A percentile compares a stretch with the other conserved stretches of the same genome.
Conservation (phyloP, 2,797 vertebrate genomes). For the Malurus leucopterus region DNA sequence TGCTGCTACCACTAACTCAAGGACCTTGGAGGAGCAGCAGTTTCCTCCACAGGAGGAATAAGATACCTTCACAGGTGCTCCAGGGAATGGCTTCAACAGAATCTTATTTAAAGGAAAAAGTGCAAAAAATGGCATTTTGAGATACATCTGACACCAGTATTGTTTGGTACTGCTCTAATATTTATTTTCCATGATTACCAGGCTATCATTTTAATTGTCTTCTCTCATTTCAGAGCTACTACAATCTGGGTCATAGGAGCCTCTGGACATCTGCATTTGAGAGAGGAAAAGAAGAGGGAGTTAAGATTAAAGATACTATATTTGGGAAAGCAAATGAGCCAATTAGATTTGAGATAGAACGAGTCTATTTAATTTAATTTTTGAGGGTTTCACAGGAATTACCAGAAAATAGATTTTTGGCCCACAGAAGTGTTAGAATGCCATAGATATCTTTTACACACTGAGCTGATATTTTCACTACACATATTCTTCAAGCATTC, state of each 20-base stretch:
- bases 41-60: background rate
- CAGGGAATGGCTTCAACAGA: background rate
- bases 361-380: background rate
- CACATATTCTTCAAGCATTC: background rate
- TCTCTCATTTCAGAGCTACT: background rate
- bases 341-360: background rate
- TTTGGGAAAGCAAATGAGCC: background rate
- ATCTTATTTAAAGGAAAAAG: background rate
- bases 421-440: background rate
- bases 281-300: background rate
- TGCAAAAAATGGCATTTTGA: background rate
- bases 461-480: background rate
- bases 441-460: background rate
- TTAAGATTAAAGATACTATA: background rate
- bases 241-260: background rate
- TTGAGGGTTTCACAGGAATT: background rate
- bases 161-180: background rate
- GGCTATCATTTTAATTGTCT: background rate
- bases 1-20: rapidly evolving
- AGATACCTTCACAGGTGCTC: rapidly evolving
- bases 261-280: background rate
- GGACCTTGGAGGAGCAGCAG: background rate
- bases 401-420: background rate
- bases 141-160: background rate
- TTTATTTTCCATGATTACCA: background rate